phyloP scores from a whole-genome alignment of 2,797 vertebrate species.

The Ctenopoma kingsleyae region DNA sequence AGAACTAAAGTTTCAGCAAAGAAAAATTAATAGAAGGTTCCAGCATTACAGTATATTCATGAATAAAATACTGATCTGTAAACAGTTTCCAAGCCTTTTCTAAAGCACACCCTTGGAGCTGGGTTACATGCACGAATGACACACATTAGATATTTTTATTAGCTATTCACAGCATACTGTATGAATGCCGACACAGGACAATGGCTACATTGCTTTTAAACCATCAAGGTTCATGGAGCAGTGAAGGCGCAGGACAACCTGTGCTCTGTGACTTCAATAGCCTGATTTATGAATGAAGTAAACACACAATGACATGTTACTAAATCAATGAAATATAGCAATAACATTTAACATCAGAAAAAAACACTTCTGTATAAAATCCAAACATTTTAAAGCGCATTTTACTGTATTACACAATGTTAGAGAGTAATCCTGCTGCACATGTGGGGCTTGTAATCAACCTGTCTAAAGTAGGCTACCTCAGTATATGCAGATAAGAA shows the following conservation, averaged over 20 bases:
- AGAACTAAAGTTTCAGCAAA: not conserved
- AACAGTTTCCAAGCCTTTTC: not conserved
- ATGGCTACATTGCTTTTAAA: not conserved
- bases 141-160: not conserved
- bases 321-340: not conserved
- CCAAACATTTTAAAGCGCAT: slow-evolving; percentile 19
- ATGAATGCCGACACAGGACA: not conserved
- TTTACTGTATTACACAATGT: slow-evolving; percentile 25
- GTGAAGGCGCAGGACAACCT: not conserved
- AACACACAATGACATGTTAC: not conserved
- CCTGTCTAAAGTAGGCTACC: not conserved
- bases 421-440: slow-evolving; percentile 40
- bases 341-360: not conserved
- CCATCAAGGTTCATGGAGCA: not conserved
- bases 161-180: not conserved
- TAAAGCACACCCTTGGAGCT: not conserved
- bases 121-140: not conserved
- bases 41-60: not conserved
- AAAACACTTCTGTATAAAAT: slow-evolving; percentile 39
- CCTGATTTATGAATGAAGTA: not conserved
- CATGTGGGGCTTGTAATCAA: not conserved
- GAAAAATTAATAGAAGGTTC: not conserved
- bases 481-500: not conserved
- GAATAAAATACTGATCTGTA: not conserved
- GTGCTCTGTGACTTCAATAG: not conserved